Evolutionary conservation across 1,140 invertebrate genomes (phyloP).

Genomic region (Archegozetes longisetosus): DNA sequence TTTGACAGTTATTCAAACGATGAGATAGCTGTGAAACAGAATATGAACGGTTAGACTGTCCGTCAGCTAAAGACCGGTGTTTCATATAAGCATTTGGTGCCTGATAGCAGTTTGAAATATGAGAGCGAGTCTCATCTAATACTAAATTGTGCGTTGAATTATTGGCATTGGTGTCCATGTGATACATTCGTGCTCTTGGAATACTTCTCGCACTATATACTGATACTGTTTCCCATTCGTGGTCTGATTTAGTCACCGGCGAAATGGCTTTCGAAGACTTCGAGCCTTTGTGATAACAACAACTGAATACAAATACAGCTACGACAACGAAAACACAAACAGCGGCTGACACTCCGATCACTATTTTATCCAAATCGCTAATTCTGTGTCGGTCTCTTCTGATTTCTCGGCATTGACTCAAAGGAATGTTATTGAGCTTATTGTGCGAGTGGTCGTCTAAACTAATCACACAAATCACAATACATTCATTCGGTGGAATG

Average conservation of each 20-base stretch:
- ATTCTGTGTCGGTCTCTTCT: slow-evolving; percentile 41
- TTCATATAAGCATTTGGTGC: slow-evolving; percentile 12
- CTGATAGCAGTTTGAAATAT: slow-evolving; percentile 15
- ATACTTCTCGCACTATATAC: slow-evolving; percentile 76
- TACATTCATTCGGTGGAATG: slow-evolving; percentile 75
- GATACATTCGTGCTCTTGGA: slow-evolving; percentile 57
- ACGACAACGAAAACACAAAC: slow-evolving; percentile 77
- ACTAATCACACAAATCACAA: slow-evolving; percentile 64
- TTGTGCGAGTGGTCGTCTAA: slow-evolving; percentile 49
- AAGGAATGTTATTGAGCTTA: slow-evolving; percentile 57
- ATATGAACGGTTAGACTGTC: slow-evolving; percentile 7
- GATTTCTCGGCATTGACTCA: slow-evolving; percentile 70
- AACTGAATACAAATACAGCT: slow-evolving; percentile 63
- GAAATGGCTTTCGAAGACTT: slow-evolving; percentile 13
- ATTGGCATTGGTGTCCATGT: slow-evolving; percentile 16
- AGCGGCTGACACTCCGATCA: slow-evolving; percentile 77
- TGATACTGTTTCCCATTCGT: slow-evolving; percentile 82
- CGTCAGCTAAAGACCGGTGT: neutral
- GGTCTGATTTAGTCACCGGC: slow-evolving; percentile 20
- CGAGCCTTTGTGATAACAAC: slow-evolving; percentile 46
- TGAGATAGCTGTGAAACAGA: neutral
- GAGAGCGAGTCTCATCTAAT: slow-evolving; percentile 17
- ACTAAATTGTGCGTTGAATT: slow-evolving; percentile 13
- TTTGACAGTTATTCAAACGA: neutral
- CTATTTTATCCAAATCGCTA: slow-evolving; percentile 83